phyloP scores from a whole-genome alignment of 2,888 invertebrate species.

The Doris montereyensis region DNA sequence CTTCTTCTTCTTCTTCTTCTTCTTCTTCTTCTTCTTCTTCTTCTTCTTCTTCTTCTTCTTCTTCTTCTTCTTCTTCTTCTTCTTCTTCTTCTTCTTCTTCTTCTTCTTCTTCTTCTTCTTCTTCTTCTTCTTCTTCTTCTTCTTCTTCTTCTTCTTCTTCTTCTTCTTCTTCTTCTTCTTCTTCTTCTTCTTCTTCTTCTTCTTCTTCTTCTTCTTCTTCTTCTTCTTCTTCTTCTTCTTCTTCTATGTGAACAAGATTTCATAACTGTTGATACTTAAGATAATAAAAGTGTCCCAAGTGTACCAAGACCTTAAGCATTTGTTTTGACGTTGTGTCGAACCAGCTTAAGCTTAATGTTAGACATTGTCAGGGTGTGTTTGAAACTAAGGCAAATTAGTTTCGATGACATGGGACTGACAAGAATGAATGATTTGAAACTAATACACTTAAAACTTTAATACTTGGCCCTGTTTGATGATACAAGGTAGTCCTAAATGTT shows the following conservation, averaged over 20 bases:
- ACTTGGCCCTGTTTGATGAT: no score
- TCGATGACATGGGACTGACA: no score
- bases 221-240: conserved; percentile 20
- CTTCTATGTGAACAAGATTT: not conserved
- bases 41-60: not conserved
- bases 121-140: not conserved
- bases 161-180: not conserved
- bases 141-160: not conserved
- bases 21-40: not conserved
- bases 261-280: not conserved
- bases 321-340: no score
- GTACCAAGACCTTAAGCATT: no score
- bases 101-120: not conserved
- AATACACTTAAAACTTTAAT: no score
- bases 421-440: no score
- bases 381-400: no score
- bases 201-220: conserved; percentile 20
- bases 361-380: no score
- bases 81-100: not conserved
- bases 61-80: not conserved
- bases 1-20: not conserved
- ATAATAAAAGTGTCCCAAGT: no score
- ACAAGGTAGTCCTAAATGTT: no score
- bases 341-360: no score
- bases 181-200: conserved; percentile 13